Evolutionary conservation across 2,113 vertebrate species (phyloP), one percentile per base, ranked within the genome.

Genomic region (Mus pahari): DNA sequence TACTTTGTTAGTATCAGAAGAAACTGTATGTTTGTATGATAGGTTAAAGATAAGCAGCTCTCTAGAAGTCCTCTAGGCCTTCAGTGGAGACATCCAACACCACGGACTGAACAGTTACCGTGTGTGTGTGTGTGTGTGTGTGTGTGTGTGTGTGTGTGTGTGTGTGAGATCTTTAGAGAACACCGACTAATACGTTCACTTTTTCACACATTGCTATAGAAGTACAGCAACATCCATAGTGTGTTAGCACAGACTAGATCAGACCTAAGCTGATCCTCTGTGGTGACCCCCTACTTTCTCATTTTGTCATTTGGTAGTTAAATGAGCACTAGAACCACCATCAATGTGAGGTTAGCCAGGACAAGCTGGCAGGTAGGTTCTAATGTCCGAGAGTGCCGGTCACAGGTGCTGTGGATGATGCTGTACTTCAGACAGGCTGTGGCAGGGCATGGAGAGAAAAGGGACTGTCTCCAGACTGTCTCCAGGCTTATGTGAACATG

Each of bases 321-420:
- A 86, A 11, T 36, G 53, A 92, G 39, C 28, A 90, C 17, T 26
- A 89, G 53, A 26, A 42, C 4, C 83, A 68, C 22, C 39, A 73
- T 24, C 81, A 86, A 78, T 86, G 71, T 86, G 83, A 92, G 60
- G 77, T 55, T 60, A 60, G 73, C 81, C 48, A 58, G 7, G 74
- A 45, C 31, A 79, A n/a, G 20, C 71, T 0, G 1, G n/a, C 83
- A 66, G 36, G 13, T n/a, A n/a, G 50, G 68, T 1, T 9, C 20
- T 5, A 5, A 74, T 70, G 22, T 45, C 19, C 4, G 0, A 3
- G 7, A 39, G 24, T 4, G 3, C 12, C 28, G 31, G 79, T 36
- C 39, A 20, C 36, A 48, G 26, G 28, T 74, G 12, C 64, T 24
- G 3, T 10, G 60, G 33, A 5, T 22, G 58, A 33, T 16, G 42